A percentile compares a stretch with the other conserved stretches of the same genome.
Evolutionary conservation across 2,113 vertebrate genomes (phyloP).

Genomic region (Merops nubicus): DNA sequence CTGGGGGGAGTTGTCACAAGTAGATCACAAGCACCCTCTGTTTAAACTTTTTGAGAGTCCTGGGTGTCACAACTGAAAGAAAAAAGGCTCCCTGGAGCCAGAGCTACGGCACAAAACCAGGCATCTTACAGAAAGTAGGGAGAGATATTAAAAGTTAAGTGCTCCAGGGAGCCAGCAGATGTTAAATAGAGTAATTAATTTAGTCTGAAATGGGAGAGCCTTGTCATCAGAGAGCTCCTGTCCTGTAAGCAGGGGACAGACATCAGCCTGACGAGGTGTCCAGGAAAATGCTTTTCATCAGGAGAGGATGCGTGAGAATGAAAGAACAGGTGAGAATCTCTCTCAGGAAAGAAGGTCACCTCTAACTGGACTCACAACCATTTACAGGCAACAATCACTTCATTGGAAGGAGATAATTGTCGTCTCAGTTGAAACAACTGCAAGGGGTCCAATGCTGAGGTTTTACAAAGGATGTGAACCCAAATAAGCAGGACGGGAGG

Average conservation of each 20-base stretch:
- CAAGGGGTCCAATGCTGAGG: not conserved
- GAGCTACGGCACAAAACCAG: not conserved
- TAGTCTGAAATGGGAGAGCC: slow-evolving; percentile 20
- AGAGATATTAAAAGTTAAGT: slow-evolving; percentile 25
- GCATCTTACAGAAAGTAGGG: not conserved
- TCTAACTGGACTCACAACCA: not conserved
- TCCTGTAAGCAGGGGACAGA: not conserved
- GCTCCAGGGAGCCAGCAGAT: slow-evolving; percentile 14
- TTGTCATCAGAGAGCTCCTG: not conserved
- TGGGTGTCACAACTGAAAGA: not conserved
- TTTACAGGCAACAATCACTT: not conserved
- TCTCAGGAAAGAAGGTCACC: not conserved
- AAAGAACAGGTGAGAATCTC: not conserved
- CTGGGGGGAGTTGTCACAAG: not conserved
- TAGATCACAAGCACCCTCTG: not conserved
- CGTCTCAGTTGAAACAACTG: not conserved
- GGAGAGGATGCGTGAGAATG: not conserved
- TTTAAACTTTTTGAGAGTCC: not conserved
- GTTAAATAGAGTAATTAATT: slow-evolving; percentile 25
- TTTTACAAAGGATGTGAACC: not conserved
- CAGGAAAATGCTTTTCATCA: not conserved
- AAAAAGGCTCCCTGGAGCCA: slow-evolving; percentile 9
- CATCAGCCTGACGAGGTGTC: not conserved
- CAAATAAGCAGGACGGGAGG: not conserved
- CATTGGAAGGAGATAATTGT: not conserved